Evolutionary conservation across 2,113 vertebrate species (phyloP), one percentile per base, ranked within the genome.

Genomic region (Hydrochoerus hydrochaeris): DNA sequence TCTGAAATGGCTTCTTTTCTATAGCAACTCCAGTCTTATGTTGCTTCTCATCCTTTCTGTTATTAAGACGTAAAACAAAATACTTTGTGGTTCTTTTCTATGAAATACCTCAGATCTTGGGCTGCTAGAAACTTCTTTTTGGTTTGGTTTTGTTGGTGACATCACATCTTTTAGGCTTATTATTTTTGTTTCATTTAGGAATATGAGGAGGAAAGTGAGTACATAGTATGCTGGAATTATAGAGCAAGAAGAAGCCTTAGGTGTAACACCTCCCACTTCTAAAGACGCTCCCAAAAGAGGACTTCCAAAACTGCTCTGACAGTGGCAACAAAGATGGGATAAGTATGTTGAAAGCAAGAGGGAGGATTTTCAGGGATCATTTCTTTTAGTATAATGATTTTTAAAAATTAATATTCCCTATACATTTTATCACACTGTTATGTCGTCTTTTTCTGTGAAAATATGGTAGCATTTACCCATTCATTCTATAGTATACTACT

Each of bases 391-490:
- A 26, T 49, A 49, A 28, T 14, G 32, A 30, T 4, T 26, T 26
- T 49, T 75, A 28, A 77, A 73, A 41, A 17, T 78, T 49, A 49
- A 19, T 26, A 30, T 49, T 49, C 44, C 17, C 5, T 28, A 49
- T 30, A 3, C 41, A 73, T 20, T 73, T 24, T 38, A 78, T 49
- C 28, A 30, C 28, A 49, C 26, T 32, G 13, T 11, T 78, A 2
- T 30, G 16, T 14, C 26, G 17, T 77, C 26, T 62, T 98, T 94
- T 83, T 41, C 49, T 93, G 5, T 96, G 69, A 75, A 96, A 75
- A 38, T 60, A 26, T 88, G 52, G 67, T 93, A 92, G 26, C 3
- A 28, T 35, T 4, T 77, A 54, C 13, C 16, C 3, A 5, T 92
- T 1, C 7, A 24, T 6, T 91, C 32, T n/a, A n/a, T n/a, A 67